A percentile compares a stretch with the other conserved stretches of the same genome.
Evolutionary conservation across 1,140 invertebrate species (phyloP).

Genomic region (Oscheius sp.): DNA sequence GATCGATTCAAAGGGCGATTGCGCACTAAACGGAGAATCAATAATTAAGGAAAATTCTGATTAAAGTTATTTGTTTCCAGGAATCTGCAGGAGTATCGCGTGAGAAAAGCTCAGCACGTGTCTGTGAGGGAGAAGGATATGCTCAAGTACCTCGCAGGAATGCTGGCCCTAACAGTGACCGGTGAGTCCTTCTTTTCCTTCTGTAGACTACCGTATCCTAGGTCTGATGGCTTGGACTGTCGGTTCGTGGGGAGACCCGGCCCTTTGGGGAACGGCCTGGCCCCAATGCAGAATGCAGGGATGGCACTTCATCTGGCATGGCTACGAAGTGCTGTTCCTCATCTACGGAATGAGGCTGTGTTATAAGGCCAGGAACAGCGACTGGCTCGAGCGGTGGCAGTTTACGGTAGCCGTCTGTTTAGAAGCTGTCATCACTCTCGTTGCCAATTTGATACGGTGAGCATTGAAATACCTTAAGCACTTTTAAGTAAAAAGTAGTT

Average conservation of each 20-base stretch:
- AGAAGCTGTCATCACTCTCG: slow-evolving; percentile 73
- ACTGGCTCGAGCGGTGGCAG: slow-evolving; percentile 74
- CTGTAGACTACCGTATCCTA: slow-evolving; percentile 10
- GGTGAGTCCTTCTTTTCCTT: slow-evolving; percentile 61
- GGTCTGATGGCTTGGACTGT: slow-evolving; percentile 57
- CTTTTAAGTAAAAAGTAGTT: no score
- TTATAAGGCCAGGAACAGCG: slow-evolving; percentile 79
- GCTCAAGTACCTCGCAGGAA: slow-evolving; percentile 78
- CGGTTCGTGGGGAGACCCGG: slow-evolving; percentile 44
- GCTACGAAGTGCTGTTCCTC: slow-evolving; percentile 70
- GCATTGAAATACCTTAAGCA: no score
- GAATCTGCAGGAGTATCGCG: slow-evolving; percentile 70
- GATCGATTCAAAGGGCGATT: no score
- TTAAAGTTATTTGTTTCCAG: no score
- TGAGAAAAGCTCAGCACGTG: slow-evolving; percentile 83
- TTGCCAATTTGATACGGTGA: slow-evolving; percentile 71
- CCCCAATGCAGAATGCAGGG: slow-evolving; percentile 55
- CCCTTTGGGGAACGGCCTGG: slow-evolving; percentile 53
- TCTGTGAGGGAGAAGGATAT: slow-evolving; percentile 80
- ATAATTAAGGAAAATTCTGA: no score
- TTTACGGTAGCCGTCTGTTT: slow-evolving; percentile 71
- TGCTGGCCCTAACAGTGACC: slow-evolving; percentile 78
- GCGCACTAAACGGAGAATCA: no score
- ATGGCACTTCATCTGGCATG: slow-evolving; percentile 50
- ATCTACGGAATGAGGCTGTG: slow-evolving; percentile 78